phyloP scores from a whole-genome alignment of 2,797 vertebrate species.

The Chrosomus eos region DNA sequence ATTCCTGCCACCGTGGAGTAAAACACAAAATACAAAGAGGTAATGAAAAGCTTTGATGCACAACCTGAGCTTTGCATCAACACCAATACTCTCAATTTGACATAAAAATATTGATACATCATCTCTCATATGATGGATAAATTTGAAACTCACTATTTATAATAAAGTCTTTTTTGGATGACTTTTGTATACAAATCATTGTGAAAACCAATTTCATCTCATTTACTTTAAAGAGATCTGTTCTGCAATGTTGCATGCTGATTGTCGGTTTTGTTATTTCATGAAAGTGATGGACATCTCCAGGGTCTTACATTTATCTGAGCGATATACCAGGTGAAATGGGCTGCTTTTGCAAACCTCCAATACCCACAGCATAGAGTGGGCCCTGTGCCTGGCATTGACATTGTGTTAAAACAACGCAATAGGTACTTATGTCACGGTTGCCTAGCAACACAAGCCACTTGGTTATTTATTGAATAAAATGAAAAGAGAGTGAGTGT shows the following conservation, averaged over 20 bases:
- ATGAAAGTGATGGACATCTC: slow-evolving; percentile 25
- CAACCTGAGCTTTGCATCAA: background rate
- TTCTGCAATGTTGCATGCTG: background rate
- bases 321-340: slow-evolving; percentile 8
- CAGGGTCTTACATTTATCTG: background rate
- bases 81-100: background rate
- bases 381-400: slow-evolving; percentile 64
- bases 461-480: slow-evolving; percentile 76
- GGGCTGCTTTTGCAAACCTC: slow-evolving; percentile 29
- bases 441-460: slow-evolving; percentile 79
- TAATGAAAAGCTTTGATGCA: slow-evolving; percentile 30
- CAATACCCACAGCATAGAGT: slow-evolving; percentile 56
- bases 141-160: background rate
- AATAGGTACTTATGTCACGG: slow-evolving; percentile 69
- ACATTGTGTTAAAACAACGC: slow-evolving; percentile 70
- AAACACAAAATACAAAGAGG: slow-evolving; percentile 18
- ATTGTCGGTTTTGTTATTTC: slow-evolving; percentile 13
- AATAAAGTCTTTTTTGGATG: background rate
- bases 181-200: background rate
- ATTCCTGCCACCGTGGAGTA: slow-evolving; percentile 48
- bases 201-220: background rate
- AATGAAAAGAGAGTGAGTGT: slow-evolving; percentile 47
- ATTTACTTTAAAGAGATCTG: slow-evolving; percentile 13
- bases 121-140: background rate
- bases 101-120: background rate